phyloP scores from a whole-genome alignment of 2,113 vertebrate species.

The Urocolius indicus region DNA sequence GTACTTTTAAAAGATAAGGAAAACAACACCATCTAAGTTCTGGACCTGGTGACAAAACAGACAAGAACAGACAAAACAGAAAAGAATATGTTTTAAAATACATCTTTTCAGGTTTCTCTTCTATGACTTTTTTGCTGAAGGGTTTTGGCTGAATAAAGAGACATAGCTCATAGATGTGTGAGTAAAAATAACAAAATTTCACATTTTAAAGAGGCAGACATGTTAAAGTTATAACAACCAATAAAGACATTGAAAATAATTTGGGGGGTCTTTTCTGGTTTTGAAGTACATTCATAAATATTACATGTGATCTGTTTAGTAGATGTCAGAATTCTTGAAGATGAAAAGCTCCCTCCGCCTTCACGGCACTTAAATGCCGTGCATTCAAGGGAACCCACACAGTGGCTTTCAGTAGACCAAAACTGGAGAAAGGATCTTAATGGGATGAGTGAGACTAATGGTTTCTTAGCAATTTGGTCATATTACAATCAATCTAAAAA shows the following conservation, averaged over 20 bases:
- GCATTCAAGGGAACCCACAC: neutral
- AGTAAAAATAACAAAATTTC: neutral
- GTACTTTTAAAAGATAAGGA: neutral
- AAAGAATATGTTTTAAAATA: neutral
- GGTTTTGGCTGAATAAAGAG: neutral
- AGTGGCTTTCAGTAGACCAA: neutral
- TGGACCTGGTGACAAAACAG: neutral
- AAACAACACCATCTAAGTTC: neutral
- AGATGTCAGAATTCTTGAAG: neutral
- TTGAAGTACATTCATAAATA: neutral
- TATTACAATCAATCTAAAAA: neutral
- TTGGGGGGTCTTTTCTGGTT: neutral
- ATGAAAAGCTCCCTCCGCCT: neutral
- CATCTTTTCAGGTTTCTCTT: neutral
- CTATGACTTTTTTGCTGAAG: neutral
- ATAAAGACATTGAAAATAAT: neutral
- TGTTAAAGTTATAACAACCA: neutral
- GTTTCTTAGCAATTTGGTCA: neutral
- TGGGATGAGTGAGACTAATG: neutral
- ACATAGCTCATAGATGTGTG: neutral
- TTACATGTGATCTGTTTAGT: neutral
- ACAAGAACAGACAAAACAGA: too few species aligned
- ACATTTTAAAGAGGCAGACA: neutral
- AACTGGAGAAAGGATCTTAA: neutral
- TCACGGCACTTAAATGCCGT: neutral